Evolutionary conservation across 2,797 vertebrate genomes (phyloP), one percentile per base, ranked within the genome.

Genomic region (Muscicapa comitata): DNA sequence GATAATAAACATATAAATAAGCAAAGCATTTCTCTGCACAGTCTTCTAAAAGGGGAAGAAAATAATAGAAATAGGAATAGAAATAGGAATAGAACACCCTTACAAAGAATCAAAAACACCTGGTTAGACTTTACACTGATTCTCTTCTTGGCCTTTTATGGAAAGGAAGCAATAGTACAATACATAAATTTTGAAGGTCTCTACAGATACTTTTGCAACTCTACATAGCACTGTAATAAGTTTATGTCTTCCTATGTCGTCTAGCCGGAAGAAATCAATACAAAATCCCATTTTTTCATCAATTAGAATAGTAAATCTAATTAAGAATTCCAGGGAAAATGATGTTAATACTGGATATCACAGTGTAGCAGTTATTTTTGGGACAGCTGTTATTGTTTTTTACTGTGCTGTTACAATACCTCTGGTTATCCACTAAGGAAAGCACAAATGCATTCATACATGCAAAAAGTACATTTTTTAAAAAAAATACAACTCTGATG

Each of bases 281-380:
- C 33, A 35, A 53, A 89, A 95, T 91, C 9, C 10, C 19, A 68
- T 61, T n/a, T 61, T 92, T 94, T 74, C 85, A 75, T 31, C 25
- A 62, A 38, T 54, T 66, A 89, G 83, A 83, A 83, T 82, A 45
- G 65, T 74, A 88, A 79, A 90, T 76, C 53, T 83, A 48, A 81
- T n/a, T 75, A 95, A 71, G 57, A 95, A 95, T 93, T 94, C 54
- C 61, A 58, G 29, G 33, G 62, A 42, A 94, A 90, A 95, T 88
- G 33, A 67, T 42, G 42, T 87, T 86, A 89, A 88, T 84, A 55
- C 28, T 67, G 28, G 13, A 40, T 91, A 84, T 51, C 51, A 59
- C 5, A 59, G 9, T 51, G 3, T 35, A 73, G 33, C 17, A 42
- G 37, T 57, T 70, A 10, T 57, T 94, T 89, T 67, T 88, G 80